These are phyloP conservation scores for Corydoras sp. DNA, from an alignment of 2,113 vertebrate species.

Conservation along the genomic window DNA sequence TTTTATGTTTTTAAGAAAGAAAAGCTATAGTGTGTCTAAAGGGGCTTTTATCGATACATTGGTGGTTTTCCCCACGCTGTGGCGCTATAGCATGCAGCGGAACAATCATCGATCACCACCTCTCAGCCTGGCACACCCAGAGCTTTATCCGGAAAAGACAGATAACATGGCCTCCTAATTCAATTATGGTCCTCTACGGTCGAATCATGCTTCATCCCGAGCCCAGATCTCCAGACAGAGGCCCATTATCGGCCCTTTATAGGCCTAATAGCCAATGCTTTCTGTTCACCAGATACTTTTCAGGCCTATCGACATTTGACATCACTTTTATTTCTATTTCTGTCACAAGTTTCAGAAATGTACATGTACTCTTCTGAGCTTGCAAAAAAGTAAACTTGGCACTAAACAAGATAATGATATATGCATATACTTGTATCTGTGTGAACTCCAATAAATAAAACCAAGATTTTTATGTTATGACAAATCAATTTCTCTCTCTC, in stretches of 20 bases:
- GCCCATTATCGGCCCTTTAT: slow-evolving; percentile 80
- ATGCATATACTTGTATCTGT: no score
- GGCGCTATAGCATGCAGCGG: no score
- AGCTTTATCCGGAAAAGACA: slow-evolving; percentile 49
- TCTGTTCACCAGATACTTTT: slow-evolving; percentile 41
- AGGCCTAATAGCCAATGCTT: slow-evolving; percentile 77
- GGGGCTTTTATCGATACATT: background rate
- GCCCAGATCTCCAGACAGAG: slow-evolving; percentile 71
- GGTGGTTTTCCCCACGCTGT: background rate
- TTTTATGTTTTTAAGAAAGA: background rate
- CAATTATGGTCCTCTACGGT: slow-evolving; percentile 83
- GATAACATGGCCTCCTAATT: slow-evolving; percentile 86
- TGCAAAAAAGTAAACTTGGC: no score
- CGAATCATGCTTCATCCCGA: slow-evolving; percentile 76
- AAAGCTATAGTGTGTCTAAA: background rate
- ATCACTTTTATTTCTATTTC: background rate
- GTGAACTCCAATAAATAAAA: no score
- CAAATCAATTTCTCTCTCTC: no score
- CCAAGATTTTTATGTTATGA: no score
- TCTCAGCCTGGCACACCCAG: slow-evolving; percentile 16
- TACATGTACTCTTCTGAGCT: no score
- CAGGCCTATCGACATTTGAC: slow-evolving; percentile 17
- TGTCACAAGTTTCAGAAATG: no score
- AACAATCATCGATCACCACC: background rate
- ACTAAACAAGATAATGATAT: no score